phyloP scores from a whole-genome alignment of 2,888 invertebrate genomes.

The Meiosimyza decipiens region DNA sequence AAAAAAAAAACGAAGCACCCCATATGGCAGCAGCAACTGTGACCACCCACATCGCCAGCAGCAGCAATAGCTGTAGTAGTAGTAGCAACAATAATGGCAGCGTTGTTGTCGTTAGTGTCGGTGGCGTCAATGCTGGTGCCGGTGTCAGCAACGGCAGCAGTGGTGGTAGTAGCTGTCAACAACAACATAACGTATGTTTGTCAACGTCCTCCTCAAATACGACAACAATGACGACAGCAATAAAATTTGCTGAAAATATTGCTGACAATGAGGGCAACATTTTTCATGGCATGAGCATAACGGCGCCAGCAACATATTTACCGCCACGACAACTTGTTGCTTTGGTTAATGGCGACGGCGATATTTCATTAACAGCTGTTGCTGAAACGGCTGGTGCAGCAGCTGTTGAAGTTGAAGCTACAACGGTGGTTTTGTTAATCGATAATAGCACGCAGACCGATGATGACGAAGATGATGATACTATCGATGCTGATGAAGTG shows the following conservation, averaged over 20 bases:
- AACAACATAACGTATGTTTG: constrained; percentile 15
- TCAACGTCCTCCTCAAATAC: constrained; percentile 4
- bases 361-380: constrained; percentile 17
- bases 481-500: constrained; percentile 36
- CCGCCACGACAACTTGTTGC: constrained; percentile 32
- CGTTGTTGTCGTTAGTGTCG: not conserved
- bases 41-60: constrained; percentile 47
- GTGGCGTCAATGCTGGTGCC: not conserved
- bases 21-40: constrained; percentile 55
- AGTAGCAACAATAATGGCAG: constrained; percentile 29
- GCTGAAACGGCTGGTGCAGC: not conserved
- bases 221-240: constrained; percentile 7
- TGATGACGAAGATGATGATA: constrained; percentile 38
- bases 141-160: constrained; percentile 14
- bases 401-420: not conserved
- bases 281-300: too few species aligned
- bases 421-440: constrained; percentile 44
- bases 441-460: constrained; percentile 57
- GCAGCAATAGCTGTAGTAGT: constrained; percentile 8
- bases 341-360: constrained; percentile 5
- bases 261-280: constrained; percentile 34
- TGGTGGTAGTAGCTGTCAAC: not conserved
- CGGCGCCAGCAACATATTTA: constrained; percentile 35
- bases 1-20: constrained; percentile 8
- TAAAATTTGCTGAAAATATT: constrained; percentile 33